These are phyloP conservation scores for Popillia japonica DNA, from an alignment of 1,140 invertebrate species.

Conservation along the genomic window DNA sequence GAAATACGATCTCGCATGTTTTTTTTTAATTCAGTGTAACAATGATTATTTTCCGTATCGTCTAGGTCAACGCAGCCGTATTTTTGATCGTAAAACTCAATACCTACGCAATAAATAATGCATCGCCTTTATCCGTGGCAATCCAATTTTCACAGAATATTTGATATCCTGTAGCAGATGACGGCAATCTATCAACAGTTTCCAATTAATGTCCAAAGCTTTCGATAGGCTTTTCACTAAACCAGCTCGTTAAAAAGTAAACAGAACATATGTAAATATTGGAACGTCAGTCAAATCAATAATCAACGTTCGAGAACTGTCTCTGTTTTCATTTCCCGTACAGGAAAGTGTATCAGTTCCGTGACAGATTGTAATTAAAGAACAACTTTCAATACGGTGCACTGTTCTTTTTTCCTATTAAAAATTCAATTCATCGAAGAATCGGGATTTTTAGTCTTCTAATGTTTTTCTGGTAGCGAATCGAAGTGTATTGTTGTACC, in stretches of 20 bases:
- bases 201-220: neutral
- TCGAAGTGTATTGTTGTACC: too few relatives aligned
- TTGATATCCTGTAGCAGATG: neutral
- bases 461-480: too few relatives aligned
- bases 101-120: neutral
- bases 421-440: too few relatives aligned
- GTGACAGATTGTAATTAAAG: too few relatives aligned
- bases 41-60: too few relatives aligned
- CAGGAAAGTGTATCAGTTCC: too few relatives aligned
- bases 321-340: too few relatives aligned
- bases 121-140: neutral
- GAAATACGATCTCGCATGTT: too few relatives aligned
- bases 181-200: neutral
- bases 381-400: too few relatives aligned
- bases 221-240: neutral
- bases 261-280: slow-evolving; percentile 13
- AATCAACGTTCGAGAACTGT: neutral
- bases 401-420: too few relatives aligned
- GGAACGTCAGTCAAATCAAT: slow-evolving; percentile 25
- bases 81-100: neutral
- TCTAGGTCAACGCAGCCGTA: neutral
- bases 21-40: too few relatives aligned
- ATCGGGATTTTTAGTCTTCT: too few relatives aligned
- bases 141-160: neutral
- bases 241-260: slow-evolving; percentile 17